Percentiles rank a stretch among this genome's conserved stretches.
These are phyloP conservation scores for Danio tinwini DNA, from an alignment of 2,797 vertebrate species.

Conservation along the genomic window DNA sequence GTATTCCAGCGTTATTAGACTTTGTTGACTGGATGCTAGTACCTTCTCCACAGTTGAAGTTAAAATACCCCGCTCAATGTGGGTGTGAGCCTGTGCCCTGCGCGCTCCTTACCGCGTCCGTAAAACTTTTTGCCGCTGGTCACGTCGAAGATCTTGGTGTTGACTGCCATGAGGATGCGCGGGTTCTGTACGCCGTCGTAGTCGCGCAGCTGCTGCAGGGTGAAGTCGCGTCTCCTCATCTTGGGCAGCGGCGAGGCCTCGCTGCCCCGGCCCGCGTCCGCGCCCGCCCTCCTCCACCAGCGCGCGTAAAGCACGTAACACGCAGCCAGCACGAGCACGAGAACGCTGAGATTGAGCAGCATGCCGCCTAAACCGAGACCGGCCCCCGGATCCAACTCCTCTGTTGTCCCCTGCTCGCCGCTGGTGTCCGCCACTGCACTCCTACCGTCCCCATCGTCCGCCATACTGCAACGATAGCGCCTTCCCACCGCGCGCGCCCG, in stretches of 20 bases:
- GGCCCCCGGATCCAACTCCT: slow-evolving; percentile 73
- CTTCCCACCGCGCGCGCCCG: slow-evolving; percentile 72
- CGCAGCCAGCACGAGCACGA: slow-evolving; percentile 77
- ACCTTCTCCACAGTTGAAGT: slow-evolving; percentile 14
- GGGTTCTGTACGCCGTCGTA: slow-evolving; percentile 90
- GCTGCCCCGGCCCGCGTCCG: slow-evolving; percentile 78
- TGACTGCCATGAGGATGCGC: slow-evolving; percentile 96
- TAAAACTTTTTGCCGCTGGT: slow-evolving; percentile 97
- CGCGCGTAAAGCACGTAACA: slow-evolving; percentile 86
- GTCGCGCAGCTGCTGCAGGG: slow-evolving; percentile 90
- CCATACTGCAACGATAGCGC: slow-evolving; percentile 81
- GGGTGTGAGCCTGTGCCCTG: not conserved
- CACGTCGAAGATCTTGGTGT: slow-evolving; percentile 98
- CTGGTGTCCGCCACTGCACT: slow-evolving; percentile 79
- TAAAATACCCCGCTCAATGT: slow-evolving; percentile 1
- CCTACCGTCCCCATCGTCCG: slow-evolving; percentile 84
- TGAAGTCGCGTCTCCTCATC: slow-evolving; percentile 97
- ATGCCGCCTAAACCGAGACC: slow-evolving; percentile 74
- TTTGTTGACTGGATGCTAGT: not conserved
- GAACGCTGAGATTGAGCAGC: slow-evolving; percentile 81
- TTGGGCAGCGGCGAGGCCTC: slow-evolving; percentile 89
- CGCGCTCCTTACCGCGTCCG: slow-evolving; percentile 87
- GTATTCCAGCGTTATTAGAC: not conserved
- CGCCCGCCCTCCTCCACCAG: slow-evolving; percentile 82
- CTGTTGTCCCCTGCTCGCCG: slow-evolving; percentile 74